phyloP scores from a whole-genome alignment of 2,113 vertebrate species.

The Camelus bactrianus region DNA sequence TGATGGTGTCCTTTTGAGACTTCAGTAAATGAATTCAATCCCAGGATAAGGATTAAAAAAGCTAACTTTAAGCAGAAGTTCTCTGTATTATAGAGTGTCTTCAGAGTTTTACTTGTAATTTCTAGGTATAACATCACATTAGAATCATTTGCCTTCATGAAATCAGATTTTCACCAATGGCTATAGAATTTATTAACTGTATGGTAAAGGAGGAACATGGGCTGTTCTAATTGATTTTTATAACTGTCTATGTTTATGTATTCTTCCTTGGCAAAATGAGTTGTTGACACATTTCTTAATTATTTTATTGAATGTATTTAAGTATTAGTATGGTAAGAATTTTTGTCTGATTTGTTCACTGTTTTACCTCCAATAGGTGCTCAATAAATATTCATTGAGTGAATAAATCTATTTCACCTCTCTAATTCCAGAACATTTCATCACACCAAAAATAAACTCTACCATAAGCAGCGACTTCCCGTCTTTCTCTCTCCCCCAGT shows the following conservation, averaged over 20 bases:
- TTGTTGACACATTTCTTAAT: neutral
- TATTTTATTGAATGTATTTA: neutral
- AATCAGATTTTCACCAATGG: neutral
- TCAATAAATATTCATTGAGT: neutral
- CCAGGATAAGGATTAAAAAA: neutral
- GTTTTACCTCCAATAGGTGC: neutral
- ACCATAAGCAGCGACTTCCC: neutral
- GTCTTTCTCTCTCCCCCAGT: no score
- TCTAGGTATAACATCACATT: neutral
- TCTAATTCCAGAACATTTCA: constrained; percentile 16
- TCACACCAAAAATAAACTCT: neutral
- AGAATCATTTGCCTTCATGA: neutral
- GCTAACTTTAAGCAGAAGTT: neutral
- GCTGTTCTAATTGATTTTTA: neutral
- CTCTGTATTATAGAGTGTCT: neutral
- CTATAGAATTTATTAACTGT: neutral
- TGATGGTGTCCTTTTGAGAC: neutral
- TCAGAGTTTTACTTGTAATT: neutral
- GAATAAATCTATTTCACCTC: neutral
- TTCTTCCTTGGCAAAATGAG: neutral
- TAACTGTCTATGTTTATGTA: neutral
- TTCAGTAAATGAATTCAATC: neutral
- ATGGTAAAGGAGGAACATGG: neutral
- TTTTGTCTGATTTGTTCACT: neutral
- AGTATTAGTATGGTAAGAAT: neutral